Conservation (phyloP, 35 echinoderm and acorn worm genomes). For the Apostichopus californicus region DNA sequence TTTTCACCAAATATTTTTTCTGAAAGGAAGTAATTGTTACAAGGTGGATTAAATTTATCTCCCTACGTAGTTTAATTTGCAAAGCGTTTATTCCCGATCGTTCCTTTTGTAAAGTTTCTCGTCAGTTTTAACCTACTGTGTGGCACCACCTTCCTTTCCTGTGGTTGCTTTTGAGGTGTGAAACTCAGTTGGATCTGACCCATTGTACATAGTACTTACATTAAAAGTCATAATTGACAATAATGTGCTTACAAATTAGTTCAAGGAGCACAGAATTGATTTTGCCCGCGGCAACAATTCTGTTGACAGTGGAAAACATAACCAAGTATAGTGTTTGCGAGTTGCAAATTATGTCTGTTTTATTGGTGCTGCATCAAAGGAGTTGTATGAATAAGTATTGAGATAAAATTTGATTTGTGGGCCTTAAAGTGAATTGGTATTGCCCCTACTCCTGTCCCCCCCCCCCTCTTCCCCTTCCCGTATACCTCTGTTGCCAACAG, state of each 20-base stretch:
- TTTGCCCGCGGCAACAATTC: background rate
- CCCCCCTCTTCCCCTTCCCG: too few species aligned
- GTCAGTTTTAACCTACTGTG: background rate
- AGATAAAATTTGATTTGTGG: too few species aligned
- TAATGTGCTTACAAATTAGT: background rate
- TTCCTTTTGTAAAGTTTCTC: background rate
- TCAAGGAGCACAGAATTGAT: background rate
- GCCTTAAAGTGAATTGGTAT: too few species aligned
- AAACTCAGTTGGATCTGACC: conserved; percentile 12
- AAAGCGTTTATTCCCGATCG: background rate
- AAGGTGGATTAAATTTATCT: background rate
- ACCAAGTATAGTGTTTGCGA: background rate
- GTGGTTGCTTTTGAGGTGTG: conserved; percentile 11
- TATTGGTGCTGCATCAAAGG: too few species aligned
- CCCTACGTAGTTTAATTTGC: background rate
- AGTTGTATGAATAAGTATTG: too few species aligned
- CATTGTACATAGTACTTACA: conserved; percentile 4
- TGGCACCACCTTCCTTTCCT: background rate
- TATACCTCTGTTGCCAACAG: too few species aligned
- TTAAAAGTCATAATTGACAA: background rate
- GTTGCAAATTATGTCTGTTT: too few species aligned
- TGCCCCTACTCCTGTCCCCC: too few species aligned
- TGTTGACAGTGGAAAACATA: background rate
- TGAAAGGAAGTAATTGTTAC: background rate
- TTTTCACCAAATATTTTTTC: too few species aligned